These are phyloP conservation scores for Entelurus aequoreus DNA, from an alignment of 2,113 vertebrate species.

Conservation along the genomic window DNA sequence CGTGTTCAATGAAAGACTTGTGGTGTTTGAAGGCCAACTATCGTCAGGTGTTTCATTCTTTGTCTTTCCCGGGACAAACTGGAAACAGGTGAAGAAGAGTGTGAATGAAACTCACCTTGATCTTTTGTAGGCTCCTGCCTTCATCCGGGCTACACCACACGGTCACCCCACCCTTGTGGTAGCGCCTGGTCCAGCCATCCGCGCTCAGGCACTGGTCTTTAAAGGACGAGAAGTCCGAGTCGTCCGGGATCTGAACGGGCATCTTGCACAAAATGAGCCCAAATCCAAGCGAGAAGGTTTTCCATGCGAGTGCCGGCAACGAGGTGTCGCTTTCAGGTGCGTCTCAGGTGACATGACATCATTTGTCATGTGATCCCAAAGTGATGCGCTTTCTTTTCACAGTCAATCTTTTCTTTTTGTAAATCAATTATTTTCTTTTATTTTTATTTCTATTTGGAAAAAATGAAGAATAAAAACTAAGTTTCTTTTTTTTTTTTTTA, in stretches of 20 bases:
- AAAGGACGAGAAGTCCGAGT: slow-evolving; percentile 81
- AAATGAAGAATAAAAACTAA: too few relatives aligned
- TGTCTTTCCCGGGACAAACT: neutral
- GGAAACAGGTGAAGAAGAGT: too few relatives aligned
- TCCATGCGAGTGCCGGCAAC: neutral
- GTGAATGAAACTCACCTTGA: slow-evolving; percentile 73
- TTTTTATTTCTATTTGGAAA: too few relatives aligned
- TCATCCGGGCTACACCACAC: slow-evolving; percentile 78
- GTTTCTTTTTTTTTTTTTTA: too few relatives aligned
- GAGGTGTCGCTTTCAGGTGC: neutral
- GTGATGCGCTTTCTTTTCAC: neutral
- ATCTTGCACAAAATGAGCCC: slow-evolving; percentile 36
- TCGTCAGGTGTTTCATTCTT: too few relatives aligned
- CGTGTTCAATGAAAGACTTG: too few relatives aligned
- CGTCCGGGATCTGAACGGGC: slow-evolving; percentile 81
- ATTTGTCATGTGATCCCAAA: neutral
- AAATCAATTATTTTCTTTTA: too few relatives aligned
- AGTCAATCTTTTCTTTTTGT: too few relatives aligned
- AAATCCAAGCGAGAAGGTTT: neutral
- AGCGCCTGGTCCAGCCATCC: slow-evolving; percentile 80
- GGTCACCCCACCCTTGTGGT: slow-evolving; percentile 77
- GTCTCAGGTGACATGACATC: neutral
- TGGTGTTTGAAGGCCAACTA: too few relatives aligned
- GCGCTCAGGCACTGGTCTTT: slow-evolving; percentile 74
- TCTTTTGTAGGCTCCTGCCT: slow-evolving; percentile 76